A percentile compares a stretch with the other conserved stretches of the same genome.
Evolutionary conservation across 2,797 vertebrate species (phyloP).

Genomic region (Nannoperca australis): DNA sequence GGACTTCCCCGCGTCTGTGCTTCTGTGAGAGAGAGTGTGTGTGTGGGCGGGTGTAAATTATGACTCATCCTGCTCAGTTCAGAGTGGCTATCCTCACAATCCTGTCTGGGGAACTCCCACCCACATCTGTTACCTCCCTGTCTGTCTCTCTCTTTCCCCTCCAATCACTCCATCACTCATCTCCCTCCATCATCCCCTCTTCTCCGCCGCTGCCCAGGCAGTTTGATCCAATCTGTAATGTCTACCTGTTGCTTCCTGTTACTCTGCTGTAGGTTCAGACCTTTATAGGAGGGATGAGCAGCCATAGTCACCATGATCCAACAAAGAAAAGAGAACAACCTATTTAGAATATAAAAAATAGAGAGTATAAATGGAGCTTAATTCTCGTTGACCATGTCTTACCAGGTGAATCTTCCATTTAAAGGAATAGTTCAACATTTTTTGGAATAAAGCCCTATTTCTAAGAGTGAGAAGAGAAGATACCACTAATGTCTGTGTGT

Average conservation of each 20-base stretch:
- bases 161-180: neutral
- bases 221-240: neutral
- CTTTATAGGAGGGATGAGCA: neutral
- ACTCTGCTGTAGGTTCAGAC: neutral
- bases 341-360: neutral
- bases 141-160: conserved; percentile 17
- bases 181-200: conserved; percentile 14
- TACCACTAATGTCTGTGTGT: neutral
- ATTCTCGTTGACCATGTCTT: neutral
- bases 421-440: neutral
- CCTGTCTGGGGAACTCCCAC: conserved; percentile 78
- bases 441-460: neutral
- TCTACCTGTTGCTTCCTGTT: conserved; percentile 29
- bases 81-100: conserved; percentile 75
- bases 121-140: conserved; percentile 63
- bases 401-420: neutral
- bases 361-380: neutral
- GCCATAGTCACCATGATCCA: neutral
- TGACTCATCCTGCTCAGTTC: conserved; percentile 76
- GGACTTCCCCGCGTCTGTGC: conserved; percentile 69
- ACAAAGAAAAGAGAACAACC: conserved; percentile 48
- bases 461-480: neutral
- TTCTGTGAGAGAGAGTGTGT: conserved; percentile 11
- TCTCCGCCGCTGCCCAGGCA: neutral
- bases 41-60: conserved; percentile 63